Percentiles rank a stretch among this genome's conserved stretches.
Conservation (phyloP, 2,888 invertebrate genomes). For the Platynereis dumerilii region DNA sequence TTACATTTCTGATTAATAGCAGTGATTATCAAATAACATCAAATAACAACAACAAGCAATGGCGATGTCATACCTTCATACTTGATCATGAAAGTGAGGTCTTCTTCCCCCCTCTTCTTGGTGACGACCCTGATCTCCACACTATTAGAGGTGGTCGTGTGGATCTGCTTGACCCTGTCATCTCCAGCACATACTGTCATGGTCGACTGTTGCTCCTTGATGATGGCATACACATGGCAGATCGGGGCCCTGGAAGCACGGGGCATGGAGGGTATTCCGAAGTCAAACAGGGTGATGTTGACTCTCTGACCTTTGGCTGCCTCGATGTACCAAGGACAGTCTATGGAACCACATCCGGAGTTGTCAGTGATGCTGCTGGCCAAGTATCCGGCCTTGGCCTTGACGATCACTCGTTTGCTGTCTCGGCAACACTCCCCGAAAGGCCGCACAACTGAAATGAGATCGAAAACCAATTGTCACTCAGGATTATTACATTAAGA, state of each 20-base stretch:
- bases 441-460: slow-evolving; percentile 12
- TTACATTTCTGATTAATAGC: too few species aligned
- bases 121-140: slow-evolving; percentile 20
- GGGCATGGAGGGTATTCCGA: slow-evolving; percentile 10
- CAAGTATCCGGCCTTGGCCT: slow-evolving; percentile 1
- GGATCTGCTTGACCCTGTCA: slow-evolving; percentile 6
- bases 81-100: slow-evolving; percentile 16
- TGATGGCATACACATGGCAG: slow-evolving; percentile 6
- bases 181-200: slow-evolving; percentile 18
- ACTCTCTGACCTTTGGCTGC: slow-evolving; percentile 19
- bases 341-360: slow-evolving; percentile 20
- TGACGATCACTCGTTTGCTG: background rate
- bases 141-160: slow-evolving; percentile 11
- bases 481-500: too few species aligned
- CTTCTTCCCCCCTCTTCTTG: slow-evolving; percentile 16
- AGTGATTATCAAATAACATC: too few species aligned
- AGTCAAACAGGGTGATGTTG: slow-evolving; percentile 24
- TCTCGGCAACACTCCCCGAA: slow-evolving; percentile 1
- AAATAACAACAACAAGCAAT: too few species aligned
- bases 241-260: background rate
- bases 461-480: too few species aligned
- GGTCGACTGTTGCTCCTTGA: slow-evolving; percentile 9
- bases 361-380: slow-evolving; percentile 18
- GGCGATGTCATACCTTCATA: slow-evolving; percentile 25
- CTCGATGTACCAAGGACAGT: slow-evolving; percentile 24